These are phyloP conservation scores for Phania funesta DNA, from an alignment of 2,888 invertebrate species.

Conservation along the genomic window DNA sequence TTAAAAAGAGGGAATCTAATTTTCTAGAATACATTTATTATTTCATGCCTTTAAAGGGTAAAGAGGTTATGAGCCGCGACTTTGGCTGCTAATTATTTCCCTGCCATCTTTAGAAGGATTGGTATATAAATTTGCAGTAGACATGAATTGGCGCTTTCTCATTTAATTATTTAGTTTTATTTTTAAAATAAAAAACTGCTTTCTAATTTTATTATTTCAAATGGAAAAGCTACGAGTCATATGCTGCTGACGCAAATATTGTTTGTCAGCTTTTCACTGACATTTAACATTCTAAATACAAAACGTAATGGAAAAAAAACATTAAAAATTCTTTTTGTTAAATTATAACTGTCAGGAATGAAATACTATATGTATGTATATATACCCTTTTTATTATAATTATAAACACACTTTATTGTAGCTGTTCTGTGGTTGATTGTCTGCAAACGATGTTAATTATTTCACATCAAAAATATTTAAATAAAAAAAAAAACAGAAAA, in stretches of 20 bases:
- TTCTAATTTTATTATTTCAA: slow-evolving; percentile 28
- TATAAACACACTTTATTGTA: neutral
- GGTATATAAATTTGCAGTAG: no score
- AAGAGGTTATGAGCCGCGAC: no score
- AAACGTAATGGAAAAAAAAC: neutral
- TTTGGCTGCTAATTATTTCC: no score
- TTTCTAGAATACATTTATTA: no score
- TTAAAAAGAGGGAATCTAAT: no score
- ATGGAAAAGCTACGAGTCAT: neutral
- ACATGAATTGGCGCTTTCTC: no score
- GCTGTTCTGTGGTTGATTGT: neutral
- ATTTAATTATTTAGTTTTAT: neutral
- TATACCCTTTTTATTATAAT: neutral
- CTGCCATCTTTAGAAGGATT: no score
- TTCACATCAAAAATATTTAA: slow-evolving; percentile 16
- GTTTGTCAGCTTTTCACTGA: slow-evolving; percentile 14
- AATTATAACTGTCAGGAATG: slow-evolving; percentile 48
- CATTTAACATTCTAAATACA: slow-evolving; percentile 19
- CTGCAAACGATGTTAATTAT: slow-evolving; percentile 49
- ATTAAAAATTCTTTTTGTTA: slow-evolving; percentile 58
- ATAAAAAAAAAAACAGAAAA: neutral
- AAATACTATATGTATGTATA: slow-evolving; percentile 32
- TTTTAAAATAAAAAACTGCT: neutral
- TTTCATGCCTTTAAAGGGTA: no score
- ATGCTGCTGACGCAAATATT: neutral